Evolutionary conservation across 2,797 vertebrate species (phyloP), one percentile per base, ranked within the genome.

Genomic region (Acanthis flammea): DNA sequence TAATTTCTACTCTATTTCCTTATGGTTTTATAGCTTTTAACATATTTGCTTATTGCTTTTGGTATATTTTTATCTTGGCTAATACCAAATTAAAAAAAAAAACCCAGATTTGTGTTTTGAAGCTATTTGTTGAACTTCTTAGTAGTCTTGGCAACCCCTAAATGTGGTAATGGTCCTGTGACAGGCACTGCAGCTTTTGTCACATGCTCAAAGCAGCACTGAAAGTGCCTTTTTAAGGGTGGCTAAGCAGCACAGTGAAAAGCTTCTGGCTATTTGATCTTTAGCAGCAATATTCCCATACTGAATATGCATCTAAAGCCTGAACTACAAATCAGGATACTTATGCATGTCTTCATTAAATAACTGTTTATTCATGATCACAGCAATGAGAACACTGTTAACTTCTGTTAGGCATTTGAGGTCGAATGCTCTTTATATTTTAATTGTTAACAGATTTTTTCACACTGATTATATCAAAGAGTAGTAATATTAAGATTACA

Each of bases 191-290:
- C 3, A 53, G 14, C 3, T 10, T 45, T 61, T n/a, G 17, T 77
- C 6, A 31, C 0, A 0, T 19, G n/a, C 19, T 62, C 33, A 7
- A 21, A 58, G 47, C 23, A 19, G n/a, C 30, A n/a, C 19, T 39
- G 19, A 4, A 57, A 28, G 55, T 84, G 44, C 18, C 3, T 66
- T 41, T 74, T 35, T 8, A 13, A 30, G 22, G 31, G 25, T 31
- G 28, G 10, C 12, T 30, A 30, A 42, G 22, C 25, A 73, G 23
- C 14, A 30, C 6, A 37, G 14, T 35, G 27, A n/a, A 51, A 50
- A 80, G 6, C 22, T 58, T n/a, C 50, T 54, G 57, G 12, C 33
- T 73, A 18, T 37, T 65, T 66, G 10, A 7, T 63, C 7, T 35
- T 83, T 33, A 54, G 17, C 15, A 55, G 28, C 7, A 82, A 22